Percentiles rank a stretch among this genome's conserved stretches.
phyloP scores from a whole-genome alignment of 2,888 invertebrate genomes.

The Microctonus aethiopoides region DNA sequence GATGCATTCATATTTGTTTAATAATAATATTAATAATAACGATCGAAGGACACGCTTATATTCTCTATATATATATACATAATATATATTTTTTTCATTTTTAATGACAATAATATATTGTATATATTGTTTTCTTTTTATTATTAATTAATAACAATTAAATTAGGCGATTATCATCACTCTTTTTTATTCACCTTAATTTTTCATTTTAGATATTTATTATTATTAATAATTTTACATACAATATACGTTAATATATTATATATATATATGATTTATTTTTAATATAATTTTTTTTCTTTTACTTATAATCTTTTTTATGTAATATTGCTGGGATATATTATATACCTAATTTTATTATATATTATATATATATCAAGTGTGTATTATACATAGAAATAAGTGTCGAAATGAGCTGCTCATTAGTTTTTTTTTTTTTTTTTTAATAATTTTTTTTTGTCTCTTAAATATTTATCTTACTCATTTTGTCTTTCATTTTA shows the following conservation, averaged over 20 bases:
- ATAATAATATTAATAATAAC: neutral
- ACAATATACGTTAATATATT: neutral
- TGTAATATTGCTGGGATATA: neutral
- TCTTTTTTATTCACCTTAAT: neutral
- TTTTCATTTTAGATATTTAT: neutral
- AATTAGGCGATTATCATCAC: constrained; percentile 1
- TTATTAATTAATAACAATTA: neutral
- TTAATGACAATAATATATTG: neutral
- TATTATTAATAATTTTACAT: neutral
- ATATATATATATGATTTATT: neutral
- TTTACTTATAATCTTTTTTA: constrained; percentile 1
- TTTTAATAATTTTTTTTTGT: neutral
- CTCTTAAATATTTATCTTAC: neutral
- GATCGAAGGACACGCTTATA: neutral
- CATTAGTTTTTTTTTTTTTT: constrained; percentile 38
- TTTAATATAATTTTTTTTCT: neutral
- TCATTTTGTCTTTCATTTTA: neutral
- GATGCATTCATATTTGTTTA: neutral
- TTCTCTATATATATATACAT: neutral
- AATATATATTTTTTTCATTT: constrained; percentile 5
- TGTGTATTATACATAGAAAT: constrained; percentile 61
- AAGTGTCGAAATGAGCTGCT: constrained; percentile 62
- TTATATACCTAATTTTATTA: neutral
- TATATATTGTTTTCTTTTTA: neutral
- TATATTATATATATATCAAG: neutral